Conservation (phyloP, 1,140 invertebrate species). For the Zaprionus ornatus region DNA sequence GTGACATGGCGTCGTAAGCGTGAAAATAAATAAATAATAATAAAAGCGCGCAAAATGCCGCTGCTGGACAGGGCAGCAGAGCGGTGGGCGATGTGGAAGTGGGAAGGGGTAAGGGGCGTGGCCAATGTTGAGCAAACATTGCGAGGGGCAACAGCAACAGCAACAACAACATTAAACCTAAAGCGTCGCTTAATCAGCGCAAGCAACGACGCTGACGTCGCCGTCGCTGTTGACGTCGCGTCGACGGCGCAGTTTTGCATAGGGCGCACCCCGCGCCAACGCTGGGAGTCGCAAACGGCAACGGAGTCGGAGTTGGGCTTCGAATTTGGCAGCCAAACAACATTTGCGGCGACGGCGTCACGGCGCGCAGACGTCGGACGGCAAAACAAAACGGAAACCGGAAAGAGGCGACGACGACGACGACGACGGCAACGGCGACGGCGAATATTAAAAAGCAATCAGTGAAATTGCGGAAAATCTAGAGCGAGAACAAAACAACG, state of each 20-base stretch:
- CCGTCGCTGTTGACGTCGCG: slow-evolving; percentile 9
- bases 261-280: slow-evolving; percentile 22
- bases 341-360: slow-evolving; percentile 74
- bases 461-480: slow-evolving; percentile 31
- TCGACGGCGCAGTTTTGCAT: slow-evolving; percentile 36
- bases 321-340: slow-evolving; percentile 66
- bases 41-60: slow-evolving; percentile 49
- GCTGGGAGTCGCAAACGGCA: slow-evolving; percentile 10
- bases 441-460: slow-evolving; percentile 54
- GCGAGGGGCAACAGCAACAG: neutral
- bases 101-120: neutral
- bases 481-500: slow-evolving; percentile 14
- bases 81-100: neutral
- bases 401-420: slow-evolving; percentile 43
- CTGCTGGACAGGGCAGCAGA: slow-evolving; percentile 1
- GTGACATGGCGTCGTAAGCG: slow-evolving; percentile 72
- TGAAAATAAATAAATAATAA: slow-evolving; percentile 80
- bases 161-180: slow-evolving; percentile 22
- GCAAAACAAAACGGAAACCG: slow-evolving; percentile 60
- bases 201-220: neutral
- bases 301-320: slow-evolving; percentile 39
- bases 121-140: slow-evolving; percentile 71
- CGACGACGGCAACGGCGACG: slow-evolving; percentile 12
- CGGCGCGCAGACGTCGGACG: slow-evolving; percentile 66
- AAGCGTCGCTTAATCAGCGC: slow-evolving; percentile 43